phyloP scores from a whole-genome alignment of 2,888 invertebrate genomes.

The Spodoptera exigua region DNA sequence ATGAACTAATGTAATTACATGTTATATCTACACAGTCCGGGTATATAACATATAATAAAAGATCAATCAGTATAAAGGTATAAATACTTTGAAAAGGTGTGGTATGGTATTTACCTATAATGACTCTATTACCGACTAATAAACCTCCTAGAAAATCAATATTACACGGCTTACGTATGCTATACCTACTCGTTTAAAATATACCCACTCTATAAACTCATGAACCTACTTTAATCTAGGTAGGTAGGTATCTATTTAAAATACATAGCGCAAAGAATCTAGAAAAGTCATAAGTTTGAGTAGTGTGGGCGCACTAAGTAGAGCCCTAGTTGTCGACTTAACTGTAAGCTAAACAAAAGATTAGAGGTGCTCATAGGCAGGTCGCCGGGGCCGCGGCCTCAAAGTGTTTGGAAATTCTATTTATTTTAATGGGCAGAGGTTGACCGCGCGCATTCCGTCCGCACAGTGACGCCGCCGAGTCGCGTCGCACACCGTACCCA shows the following conservation, averaged over 20 bases:
- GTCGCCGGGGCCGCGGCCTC: conserved; percentile 59
- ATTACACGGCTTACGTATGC: neutral
- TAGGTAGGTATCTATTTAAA: conserved; percentile 5
- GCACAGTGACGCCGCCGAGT: conserved; percentile 62
- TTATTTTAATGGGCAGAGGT: conserved; percentile 75
- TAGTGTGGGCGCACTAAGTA: conserved; percentile 20
- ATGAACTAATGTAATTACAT: too few relatives aligned
- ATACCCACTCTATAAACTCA: neutral
- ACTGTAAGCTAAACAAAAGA: conserved; percentile 62
- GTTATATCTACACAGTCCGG: too few relatives aligned
- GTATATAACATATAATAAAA: too few relatives aligned
- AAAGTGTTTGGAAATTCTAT: conserved; percentile 70
- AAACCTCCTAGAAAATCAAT: too few relatives aligned
- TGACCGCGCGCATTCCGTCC: conserved; percentile 76
- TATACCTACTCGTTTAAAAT: neutral
- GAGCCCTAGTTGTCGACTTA: conserved; percentile 42
- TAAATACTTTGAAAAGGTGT: too few relatives aligned
- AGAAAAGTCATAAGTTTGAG: conserved; percentile 8
- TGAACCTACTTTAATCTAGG: neutral
- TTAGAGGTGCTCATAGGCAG: conserved; percentile 59
- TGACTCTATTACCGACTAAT: too few relatives aligned
- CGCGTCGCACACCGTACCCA: conserved; percentile 64
- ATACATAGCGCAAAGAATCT: neutral
- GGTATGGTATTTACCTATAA: too few relatives aligned
- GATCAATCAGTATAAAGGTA: too few relatives aligned